Conservation (phyloP, 1,140 invertebrate species). For the Apis florea region DNA sequence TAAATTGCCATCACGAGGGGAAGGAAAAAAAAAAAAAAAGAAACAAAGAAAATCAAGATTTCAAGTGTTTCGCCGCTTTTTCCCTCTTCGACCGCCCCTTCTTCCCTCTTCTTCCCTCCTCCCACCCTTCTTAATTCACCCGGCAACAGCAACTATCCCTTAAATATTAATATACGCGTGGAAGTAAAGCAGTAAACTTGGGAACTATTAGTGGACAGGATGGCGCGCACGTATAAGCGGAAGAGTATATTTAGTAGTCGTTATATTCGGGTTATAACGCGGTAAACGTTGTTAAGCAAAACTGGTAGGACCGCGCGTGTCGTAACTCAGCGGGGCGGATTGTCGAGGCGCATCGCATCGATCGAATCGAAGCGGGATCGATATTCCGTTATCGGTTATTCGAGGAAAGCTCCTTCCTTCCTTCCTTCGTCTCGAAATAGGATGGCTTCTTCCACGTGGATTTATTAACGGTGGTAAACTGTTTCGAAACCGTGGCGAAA, state of each 20-base stretch:
- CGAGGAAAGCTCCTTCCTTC: background rate
- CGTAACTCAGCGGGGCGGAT: slow-evolving; percentile 21
- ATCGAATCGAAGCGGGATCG: slow-evolving; percentile 32
- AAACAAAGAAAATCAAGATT: background rate
- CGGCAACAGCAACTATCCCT: background rate
- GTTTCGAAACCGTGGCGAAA: background rate
- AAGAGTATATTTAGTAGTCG: slow-evolving; percentile 54
- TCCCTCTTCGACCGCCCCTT: no score
- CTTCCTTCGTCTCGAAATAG: background rate
- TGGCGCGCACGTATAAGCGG: slow-evolving; percentile 20
- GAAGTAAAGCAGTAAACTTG: slow-evolving; percentile 18
- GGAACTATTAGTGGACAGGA: slow-evolving; percentile 21
- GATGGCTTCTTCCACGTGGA: background rate
- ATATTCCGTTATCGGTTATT: slow-evolving; percentile 31
- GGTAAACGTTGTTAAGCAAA: slow-evolving; percentile 51
- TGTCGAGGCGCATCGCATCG: slow-evolving; percentile 29
- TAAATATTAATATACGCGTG: slow-evolving; percentile 45
- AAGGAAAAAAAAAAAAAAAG: no score
- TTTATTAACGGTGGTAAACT: slow-evolving; percentile 31
- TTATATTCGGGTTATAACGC: slow-evolving; percentile 56
- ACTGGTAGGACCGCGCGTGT: slow-evolving; percentile 6
- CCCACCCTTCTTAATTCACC: background rate
- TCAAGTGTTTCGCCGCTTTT: no score
- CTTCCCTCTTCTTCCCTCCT: background rate
- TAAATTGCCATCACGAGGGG: background rate